These are phyloP conservation scores for Quadroppia sp. DNA, from an alignment of 2,888 invertebrate species.

Conservation along the genomic window DNA sequence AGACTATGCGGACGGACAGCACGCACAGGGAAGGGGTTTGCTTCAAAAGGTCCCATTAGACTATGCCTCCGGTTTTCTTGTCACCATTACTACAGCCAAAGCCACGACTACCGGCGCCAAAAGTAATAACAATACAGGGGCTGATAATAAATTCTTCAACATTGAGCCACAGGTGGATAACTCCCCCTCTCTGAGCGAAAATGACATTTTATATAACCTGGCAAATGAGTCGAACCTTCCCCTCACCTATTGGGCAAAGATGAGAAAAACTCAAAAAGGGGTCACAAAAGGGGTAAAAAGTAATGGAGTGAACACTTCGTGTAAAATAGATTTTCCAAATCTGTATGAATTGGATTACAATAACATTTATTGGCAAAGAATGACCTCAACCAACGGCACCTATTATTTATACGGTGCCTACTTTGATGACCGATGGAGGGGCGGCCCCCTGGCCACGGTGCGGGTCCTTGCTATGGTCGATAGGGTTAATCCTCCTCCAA, in stretches of 20 bases:
- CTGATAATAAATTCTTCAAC: conserved; percentile 52
- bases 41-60: conserved; percentile 46
- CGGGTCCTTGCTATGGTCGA: conserved; percentile 83
- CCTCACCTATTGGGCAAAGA: conserved; percentile 67
- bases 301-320: conserved; percentile 60
- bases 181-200: conserved; percentile 64
- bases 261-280: conserved; percentile 53
- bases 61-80: conserved; percentile 40
- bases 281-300: conserved; percentile 63
- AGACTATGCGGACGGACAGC: conserved; percentile 45
- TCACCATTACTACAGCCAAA: conserved; percentile 34
- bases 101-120: conserved; percentile 3
- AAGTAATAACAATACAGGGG: conserved; percentile 25
- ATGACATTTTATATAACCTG: conserved; percentile 50
- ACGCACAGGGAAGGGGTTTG: conserved; percentile 44
- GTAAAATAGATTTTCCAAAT: conserved; percentile 59
- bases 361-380: conserved; percentile 87
- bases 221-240: conserved; percentile 69
- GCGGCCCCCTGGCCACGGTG: conserved; percentile 78
- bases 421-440: conserved; percentile 74
- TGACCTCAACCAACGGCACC: conserved; percentile 68
- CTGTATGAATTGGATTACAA: conserved; percentile 87
- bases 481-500: conserved; percentile 69
- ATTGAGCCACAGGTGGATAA: conserved; percentile 62
- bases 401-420: conserved; percentile 87